Percentiles rank a stretch among this genome's conserved stretches.
phyloP scores from a whole-genome alignment of 2,888 invertebrate genomes.

The Eurytoma adleriae region DNA sequence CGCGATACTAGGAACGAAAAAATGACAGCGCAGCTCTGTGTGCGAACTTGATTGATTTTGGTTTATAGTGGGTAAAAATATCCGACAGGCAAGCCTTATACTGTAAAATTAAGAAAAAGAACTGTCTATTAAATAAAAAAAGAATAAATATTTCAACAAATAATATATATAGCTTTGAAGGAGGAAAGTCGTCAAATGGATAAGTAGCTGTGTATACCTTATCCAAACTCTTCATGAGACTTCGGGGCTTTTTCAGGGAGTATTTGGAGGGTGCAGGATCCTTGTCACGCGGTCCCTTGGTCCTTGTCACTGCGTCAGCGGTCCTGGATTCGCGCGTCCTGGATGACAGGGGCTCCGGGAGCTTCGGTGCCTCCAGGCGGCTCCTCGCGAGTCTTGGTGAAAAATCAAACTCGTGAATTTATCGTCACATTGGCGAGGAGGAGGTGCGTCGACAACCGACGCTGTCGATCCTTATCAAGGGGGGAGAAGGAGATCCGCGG shows the following conservation, averaged over 20 bases:
- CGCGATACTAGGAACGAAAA: no score
- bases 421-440: background rate
- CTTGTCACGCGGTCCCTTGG: background rate
- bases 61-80: no score
- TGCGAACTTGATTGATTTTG: no score
- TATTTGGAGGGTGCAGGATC: background rate
- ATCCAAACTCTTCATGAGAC: conserved; percentile 8
- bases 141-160: no score
- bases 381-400: background rate
- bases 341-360: background rate
- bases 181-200: no score
- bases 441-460: background rate
- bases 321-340: background rate
- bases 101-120: no score
- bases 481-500: background rate
- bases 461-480: background rate
- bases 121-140: no score
- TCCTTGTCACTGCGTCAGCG: background rate
- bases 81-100: no score
- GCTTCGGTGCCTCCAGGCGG: background rate
- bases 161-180: no score
- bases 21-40: no score
- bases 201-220: background rate
- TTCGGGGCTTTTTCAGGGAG: background rate
- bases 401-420: background rate